Evolutionary conservation across 2,888 invertebrate genomes (phyloP), one percentile per base, ranked within the genome.

Genomic region (Alcis repandata): DNA sequence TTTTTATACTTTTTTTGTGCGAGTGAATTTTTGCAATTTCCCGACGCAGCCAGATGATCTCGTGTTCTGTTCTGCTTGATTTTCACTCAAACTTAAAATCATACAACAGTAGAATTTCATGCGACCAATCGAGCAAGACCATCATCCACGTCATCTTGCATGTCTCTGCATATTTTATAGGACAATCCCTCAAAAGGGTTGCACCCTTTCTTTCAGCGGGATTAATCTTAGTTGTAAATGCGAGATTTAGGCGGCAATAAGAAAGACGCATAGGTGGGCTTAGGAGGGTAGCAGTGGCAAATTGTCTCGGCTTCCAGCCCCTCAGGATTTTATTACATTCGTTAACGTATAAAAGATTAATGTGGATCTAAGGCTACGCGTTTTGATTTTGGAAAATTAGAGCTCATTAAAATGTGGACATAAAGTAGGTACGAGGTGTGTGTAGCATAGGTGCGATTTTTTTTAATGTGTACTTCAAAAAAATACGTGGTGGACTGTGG

Each of bases 151-250:
- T 48, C 53, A 56, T 58, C 57, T 43, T 64, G 67, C 54, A 66
- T 67, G 53, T 56, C 67, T 70, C 70, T 77, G 76, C 69, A 69
- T 69, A 67, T 69, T 69, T 69, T 59, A 60, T 49, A 63, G 20
- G 68, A 75, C 73, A 73, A 77, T 82, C 69, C 68, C 73, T 78
- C 77, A 76, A 87, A 88, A 88, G 89, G 90, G 87, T 84, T 86
- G 82, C 76, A 89, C 92, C 92, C 91, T 92, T 92, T 92, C 92
- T 91, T 92, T 92, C 90, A 85, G 68, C 92, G 77, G 84, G 89
- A 91, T 92, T 93, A 93, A 92, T 92, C 91, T 92, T 87, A 89
- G 90, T 91, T 93, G 92, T 92, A 92, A 92, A 91, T 92, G 91
- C 87, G 89, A 92, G 92, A 92, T 92, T 91, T 91, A 91, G 91